Percentiles rank a stretch among this genome's conserved stretches.
These are phyloP conservation scores for Cryptocephalus moraei DNA, from an alignment of 2,888 invertebrate species.

Conservation along the genomic window DNA sequence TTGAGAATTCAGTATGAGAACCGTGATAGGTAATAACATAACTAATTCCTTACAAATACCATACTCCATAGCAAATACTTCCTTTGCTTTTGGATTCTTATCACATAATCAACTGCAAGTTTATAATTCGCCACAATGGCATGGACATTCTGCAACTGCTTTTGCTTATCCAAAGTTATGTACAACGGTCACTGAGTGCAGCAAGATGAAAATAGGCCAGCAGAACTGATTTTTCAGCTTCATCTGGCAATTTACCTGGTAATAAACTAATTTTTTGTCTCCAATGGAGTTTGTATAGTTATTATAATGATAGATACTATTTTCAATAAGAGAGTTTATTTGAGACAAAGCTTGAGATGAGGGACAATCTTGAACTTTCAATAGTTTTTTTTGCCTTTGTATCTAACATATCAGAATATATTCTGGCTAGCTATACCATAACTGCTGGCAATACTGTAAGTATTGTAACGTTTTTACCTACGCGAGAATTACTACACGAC, in stretches of 20 bases:
- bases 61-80: slow-evolving; percentile 59
- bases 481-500: too few relatives aligned
- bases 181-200: slow-evolving; percentile 64
- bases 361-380: too few relatives aligned
- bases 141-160: slow-evolving; percentile 54
- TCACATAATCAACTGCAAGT: slow-evolving; percentile 68
- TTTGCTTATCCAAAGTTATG: too few relatives aligned
- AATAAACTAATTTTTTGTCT: slow-evolving; percentile 42
- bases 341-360: slow-evolving; percentile 62
- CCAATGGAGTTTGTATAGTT: slow-evolving; percentile 64
- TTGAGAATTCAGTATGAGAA: slow-evolving; percentile 44
- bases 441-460: slow-evolving; percentile 64
- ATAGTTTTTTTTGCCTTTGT: slow-evolving; percentile 67
- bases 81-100: slow-evolving; percentile 52
- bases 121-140: slow-evolving; percentile 61
- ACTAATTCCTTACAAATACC: slow-evolving; percentile 79
- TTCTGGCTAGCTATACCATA: slow-evolving; percentile 80
- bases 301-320: slow-evolving; percentile 65
- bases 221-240: slow-evolving; percentile 56
- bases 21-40: slow-evolving; percentile 64
- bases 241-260: slow-evolving; percentile 47
- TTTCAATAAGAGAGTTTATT: slow-evolving; percentile 63
- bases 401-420: slow-evolving; percentile 71
- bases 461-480: too few relatives aligned
- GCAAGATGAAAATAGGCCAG: slow-evolving; percentile 72